Conservation (phyloP, 2,888 invertebrate genomes). For the Eledone cirrhosa region DNA sequence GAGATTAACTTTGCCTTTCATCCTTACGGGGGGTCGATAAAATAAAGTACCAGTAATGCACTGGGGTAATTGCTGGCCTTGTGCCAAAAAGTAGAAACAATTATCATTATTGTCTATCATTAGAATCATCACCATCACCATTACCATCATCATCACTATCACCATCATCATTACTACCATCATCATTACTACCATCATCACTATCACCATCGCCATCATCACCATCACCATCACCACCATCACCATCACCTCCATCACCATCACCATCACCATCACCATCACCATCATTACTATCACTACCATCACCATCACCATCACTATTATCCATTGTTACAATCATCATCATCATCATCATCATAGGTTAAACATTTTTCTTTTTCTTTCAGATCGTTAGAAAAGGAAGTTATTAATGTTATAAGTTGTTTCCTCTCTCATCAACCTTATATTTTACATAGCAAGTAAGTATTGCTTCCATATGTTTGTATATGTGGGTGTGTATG, state of each 20-base stretch:
- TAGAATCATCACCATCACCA: not conserved
- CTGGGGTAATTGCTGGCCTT: no score
- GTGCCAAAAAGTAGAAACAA: no score
- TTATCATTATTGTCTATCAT: no score
- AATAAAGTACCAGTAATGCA: no score
- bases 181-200: conserved; percentile 14
- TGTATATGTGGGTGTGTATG: no score
- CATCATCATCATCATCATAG: no score
- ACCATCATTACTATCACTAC: not conserved
- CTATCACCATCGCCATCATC: not conserved
- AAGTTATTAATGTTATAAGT: conserved; percentile 55
- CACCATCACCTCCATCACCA: conserved; percentile 15
- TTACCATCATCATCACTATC: not conserved
- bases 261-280: not conserved
- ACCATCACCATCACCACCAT: not conserved
- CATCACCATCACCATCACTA: not conserved
- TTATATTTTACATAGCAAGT: conserved; percentile 56
- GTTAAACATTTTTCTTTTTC: conserved; percentile 24
- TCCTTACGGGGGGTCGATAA: no score
- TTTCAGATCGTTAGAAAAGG: conserved; percentile 59
- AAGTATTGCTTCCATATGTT: conserved; percentile 25
- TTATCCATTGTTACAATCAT: conserved; percentile 1
- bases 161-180: not conserved
- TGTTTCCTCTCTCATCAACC: conserved; percentile 53
- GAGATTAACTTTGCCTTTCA: no score